Evolutionary conservation across 1,140 invertebrate species (phyloP).

Genomic region (Chionoecetes opilio): DNA sequence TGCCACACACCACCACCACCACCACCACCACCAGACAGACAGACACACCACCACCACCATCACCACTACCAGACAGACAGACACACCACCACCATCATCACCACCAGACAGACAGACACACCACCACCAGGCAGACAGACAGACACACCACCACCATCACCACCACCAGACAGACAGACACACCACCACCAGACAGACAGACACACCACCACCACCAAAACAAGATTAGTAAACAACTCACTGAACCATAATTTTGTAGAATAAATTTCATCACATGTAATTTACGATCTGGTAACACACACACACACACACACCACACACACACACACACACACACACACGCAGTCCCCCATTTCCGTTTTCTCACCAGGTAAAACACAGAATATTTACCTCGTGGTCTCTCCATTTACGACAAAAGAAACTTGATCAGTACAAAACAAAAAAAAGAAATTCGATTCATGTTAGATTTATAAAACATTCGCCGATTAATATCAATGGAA

Average conservation of each 20-base stretch:
- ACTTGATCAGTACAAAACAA: neutral
- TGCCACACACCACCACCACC: neutral
- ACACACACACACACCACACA: slow-evolving; percentile 14
- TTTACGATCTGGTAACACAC: neutral
- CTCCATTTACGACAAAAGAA: neutral
- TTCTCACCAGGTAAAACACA: neutral
- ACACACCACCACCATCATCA: too few relatives aligned
- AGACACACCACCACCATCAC: too few relatives aligned
- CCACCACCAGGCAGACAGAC: neutral
- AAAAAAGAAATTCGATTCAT: neutral
- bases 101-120: neutral
- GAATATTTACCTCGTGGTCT: neutral
- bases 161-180: neutral
- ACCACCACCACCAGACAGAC: neutral
- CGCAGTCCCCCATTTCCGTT: neutral
- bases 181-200: neutral
- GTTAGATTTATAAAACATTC: neutral
- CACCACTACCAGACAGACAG: neutral
- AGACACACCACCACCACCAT: neutral
- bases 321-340: neutral
- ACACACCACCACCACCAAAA: too few relatives aligned
- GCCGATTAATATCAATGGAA: too few relatives aligned
- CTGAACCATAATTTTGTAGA: too few relatives aligned
- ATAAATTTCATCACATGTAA: neutral
- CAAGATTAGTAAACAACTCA: too few relatives aligned